phyloP scores from a whole-genome alignment of 2,888 invertebrate species.

The Thymelicus acteon region DNA sequence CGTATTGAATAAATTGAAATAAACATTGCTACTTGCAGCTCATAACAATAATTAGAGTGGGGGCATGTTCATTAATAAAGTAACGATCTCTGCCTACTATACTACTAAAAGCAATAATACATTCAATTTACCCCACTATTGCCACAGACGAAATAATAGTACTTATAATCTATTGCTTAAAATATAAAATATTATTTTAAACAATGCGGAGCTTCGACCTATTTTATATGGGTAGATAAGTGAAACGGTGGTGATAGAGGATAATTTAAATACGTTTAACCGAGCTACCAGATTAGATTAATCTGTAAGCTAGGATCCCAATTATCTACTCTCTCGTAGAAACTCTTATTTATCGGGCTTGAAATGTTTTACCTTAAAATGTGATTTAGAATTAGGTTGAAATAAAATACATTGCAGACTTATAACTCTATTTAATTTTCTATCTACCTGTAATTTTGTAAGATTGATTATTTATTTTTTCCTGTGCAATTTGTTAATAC shows the following conservation, averaged over 20 bases:
- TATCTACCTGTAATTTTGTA: too few species aligned
- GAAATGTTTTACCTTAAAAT: conserved; percentile 1
- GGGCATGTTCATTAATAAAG: too few species aligned
- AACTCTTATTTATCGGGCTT: not conserved
- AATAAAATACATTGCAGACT: not conserved
- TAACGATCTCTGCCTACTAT: not conserved
- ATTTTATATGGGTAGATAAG: conserved; percentile 3
- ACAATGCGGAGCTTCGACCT: not conserved
- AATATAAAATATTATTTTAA: conserved; percentile 2
- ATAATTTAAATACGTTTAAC: conserved; percentile 24
- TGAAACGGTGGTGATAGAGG: not conserved
- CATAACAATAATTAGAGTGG: too few species aligned
- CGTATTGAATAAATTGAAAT: too few species aligned
- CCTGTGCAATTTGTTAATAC: too few species aligned
- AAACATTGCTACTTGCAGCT: too few species aligned
- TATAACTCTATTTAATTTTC: too few species aligned
- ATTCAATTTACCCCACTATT: conserved; percentile 7
- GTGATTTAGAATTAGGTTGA: not conserved
- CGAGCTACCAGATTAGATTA: conserved; percentile 19
- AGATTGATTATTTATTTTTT: too few species aligned
- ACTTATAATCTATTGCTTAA: too few species aligned
- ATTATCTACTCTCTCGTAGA: conserved; percentile 13
- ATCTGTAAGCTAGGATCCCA: conserved; percentile 19
- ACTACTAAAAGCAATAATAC: not conserved
- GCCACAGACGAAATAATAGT: too few species aligned